Percentiles rank a stretch among this genome's conserved stretches.
phyloP scores from a whole-genome alignment of 2,797 vertebrate species.

The Sus cebifrons region DNA sequence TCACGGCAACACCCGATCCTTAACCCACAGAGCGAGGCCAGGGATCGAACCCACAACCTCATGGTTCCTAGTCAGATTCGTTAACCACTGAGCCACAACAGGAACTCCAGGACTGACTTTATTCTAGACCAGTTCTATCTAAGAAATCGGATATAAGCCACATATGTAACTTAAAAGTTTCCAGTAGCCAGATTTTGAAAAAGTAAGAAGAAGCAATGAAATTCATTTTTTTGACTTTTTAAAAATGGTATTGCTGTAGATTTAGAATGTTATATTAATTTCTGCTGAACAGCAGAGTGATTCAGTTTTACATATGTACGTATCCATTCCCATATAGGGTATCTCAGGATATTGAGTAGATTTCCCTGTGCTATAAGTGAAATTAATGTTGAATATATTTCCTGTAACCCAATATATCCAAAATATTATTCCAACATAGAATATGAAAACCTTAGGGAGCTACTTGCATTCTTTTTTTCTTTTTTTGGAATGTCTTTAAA shows the following conservation, averaged over 20 bases:
- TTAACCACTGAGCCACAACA: no score
- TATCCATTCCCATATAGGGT: no score
- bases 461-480: not conserved
- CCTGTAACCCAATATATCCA: not conserved
- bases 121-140: not conserved
- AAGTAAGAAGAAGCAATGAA: conserved; percentile 28
- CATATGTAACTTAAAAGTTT: not conserved
- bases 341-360: no score
- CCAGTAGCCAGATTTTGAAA: not conserved
- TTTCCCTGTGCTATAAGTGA: not conserved
- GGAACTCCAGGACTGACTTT: not conserved
- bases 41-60: no score
- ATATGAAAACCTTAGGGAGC: not conserved
- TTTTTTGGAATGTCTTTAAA: not conserved
- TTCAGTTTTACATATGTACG: no score
- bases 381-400: not conserved
- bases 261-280: no score
- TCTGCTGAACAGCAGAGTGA: no score
- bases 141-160: not conserved
- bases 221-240: not conserved
- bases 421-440: not conserved
- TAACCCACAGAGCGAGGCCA: no score
- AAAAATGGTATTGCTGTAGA: no score
- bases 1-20: no score
- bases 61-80: no score